Conservation (phyloP, 2,888 invertebrate species). For the Ceratothoa steindachneri region DNA sequence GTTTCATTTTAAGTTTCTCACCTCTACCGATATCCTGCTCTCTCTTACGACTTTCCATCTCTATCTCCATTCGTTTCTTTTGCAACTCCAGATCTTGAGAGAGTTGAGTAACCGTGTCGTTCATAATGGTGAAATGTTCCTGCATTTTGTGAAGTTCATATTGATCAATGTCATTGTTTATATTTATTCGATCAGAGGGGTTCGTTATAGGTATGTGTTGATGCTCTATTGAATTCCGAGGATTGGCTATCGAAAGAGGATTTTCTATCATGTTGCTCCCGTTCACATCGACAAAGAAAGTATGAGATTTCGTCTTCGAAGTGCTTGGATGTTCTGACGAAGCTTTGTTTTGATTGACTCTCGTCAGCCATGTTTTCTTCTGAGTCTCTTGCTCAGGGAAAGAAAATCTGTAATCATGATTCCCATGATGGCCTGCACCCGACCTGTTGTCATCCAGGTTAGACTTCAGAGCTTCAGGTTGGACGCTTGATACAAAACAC, state of each 20-base stretch:
- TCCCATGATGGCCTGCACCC: background rate
- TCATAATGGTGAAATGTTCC: slow-evolving; percentile 27
- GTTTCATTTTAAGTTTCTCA: background rate
- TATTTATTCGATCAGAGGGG: background rate
- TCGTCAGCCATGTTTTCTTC: background rate
- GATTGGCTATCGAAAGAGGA: background rate
- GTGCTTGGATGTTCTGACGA: background rate
- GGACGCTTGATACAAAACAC: background rate
- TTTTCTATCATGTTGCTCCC: background rate
- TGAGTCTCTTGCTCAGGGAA: background rate
- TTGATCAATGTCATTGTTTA: slow-evolving; percentile 28
- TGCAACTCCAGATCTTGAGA: slow-evolving; percentile 15
- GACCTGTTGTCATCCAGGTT: background rate
- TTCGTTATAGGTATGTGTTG: too few relatives aligned
- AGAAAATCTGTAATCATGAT: background rate
- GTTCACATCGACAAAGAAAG: background rate
- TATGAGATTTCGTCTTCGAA: background rate
- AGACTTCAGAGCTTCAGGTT: background rate
- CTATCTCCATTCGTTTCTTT: background rate
- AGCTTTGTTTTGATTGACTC: background rate
- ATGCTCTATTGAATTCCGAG: background rate
- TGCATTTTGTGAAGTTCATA: slow-evolving; percentile 28
- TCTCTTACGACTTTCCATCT: background rate
- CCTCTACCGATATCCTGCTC: background rate
- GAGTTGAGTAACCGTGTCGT: slow-evolving; percentile 26